Base-by-base conservation (phyloP, 2,888 invertebrate species). In the Ornithoptera alexandrae region DNA sequence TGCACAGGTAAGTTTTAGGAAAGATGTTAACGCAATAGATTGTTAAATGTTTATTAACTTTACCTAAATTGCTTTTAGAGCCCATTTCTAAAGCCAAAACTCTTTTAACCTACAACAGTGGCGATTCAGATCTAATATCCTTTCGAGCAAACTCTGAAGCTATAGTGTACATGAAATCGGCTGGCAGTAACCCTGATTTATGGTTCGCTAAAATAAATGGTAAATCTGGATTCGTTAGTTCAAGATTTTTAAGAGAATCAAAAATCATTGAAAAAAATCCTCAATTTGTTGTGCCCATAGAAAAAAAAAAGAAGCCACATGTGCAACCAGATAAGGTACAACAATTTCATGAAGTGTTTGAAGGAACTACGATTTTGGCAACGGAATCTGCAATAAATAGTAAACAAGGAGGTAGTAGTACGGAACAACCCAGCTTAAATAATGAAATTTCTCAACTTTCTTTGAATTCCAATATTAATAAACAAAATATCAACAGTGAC, bases 151-250 rank as follows among this genome's bases (percentile, higher is more conserved):
- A 95, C 79, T 79, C 86, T 10, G 87, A 94, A 0, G 94, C 95
- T 15, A 89, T 86, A 62, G 92, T 97, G 73, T 95, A 89, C 78
- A 96, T 96, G 84, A 97, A 96, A 87, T 94, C 94, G 76, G 95
- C 95, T 79, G 96, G 95, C 64, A 87, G 87, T 39, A 89, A 94
- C 72, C 69, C 78, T 30, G 94, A 94, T 72, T 83, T 94, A 64
- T 96, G 96, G 96, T 96, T 94, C 73, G 95, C 94, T 61, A 94
- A 94, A 86, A 94, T 96, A 62, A 89, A 94, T 74, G 96, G 95
- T 46, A 93, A 94, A 79, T 84, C 94, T 71, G 97, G 97, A 36
- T 96, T 95, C 84, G 94, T 94, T 0, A 95, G 94, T 36, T 87
- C 89, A 67, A 79, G 78, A 0, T 93, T 94, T 76, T 81, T 97